These are phyloP conservation scores for Chalcosyrphus nemorum DNA, from an alignment of 2,888 invertebrate species.

Conservation along the genomic window DNA sequence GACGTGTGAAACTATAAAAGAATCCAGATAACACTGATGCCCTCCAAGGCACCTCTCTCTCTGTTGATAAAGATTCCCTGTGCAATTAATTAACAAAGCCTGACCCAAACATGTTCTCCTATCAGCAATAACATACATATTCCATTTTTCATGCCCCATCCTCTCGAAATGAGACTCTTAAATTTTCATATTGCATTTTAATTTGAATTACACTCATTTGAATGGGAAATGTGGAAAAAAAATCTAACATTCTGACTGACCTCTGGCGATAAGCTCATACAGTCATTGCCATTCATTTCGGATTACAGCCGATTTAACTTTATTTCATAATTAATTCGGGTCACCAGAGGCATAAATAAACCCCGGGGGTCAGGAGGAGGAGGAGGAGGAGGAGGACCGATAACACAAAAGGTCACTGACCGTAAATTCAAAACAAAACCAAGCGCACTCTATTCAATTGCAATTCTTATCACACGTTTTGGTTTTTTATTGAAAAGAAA, in stretches of 20 bases:
- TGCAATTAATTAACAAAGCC: background rate
- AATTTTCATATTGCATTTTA: conserved; percentile 32
- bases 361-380: conserved; percentile 11
- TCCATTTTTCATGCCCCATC: background rate
- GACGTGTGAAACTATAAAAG: too few species aligned
- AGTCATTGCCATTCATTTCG: conserved; percentile 5
- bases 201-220: conserved; percentile 5
- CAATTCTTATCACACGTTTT: conserved; percentile 31
- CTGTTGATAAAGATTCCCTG: background rate
- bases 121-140: background rate
- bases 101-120: background rate
- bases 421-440: background rate
- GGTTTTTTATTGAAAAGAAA: background rate
- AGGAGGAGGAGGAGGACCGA: too few species aligned
- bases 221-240: too few species aligned
- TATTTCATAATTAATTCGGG: conserved; percentile 60
- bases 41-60: background rate
- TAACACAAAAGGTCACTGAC: conserved; percentile 18
- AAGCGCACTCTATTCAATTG: background rate
- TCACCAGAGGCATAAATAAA: conserved; percentile 37
- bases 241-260: background rate
- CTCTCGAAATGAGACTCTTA: background rate
- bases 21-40: background rate
- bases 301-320: conserved; percentile 38
- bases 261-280: conserved; percentile 23